Evolutionary conservation across 2,888 invertebrate species (phyloP), one percentile per base, ranked within the genome.

Genomic region (Coleophora flavipennella): DNA sequence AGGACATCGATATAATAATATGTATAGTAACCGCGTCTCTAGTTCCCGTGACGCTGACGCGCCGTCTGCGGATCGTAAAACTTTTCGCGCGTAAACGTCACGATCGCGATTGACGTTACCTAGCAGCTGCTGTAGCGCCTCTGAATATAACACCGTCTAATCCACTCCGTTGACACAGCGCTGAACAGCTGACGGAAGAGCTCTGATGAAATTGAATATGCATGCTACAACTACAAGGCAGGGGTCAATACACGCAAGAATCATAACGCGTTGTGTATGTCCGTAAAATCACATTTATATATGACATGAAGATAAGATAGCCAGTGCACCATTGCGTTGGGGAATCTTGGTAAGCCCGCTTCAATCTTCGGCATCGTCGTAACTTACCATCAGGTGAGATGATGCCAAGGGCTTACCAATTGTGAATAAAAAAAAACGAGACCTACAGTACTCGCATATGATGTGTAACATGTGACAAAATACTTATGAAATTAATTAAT

Each of bases 11-110:
- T 20, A 20, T 20, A 4, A 20, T 6, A 4, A 6, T 20, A 20
- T 4, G 6, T 20, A 20, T 4, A 20, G 20, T 20, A 20, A 20
- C 58, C 53, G 59, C 78, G 59, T 58, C 78, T 69, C 78, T 79
- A 57, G 56, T 57, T 49, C 59, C 33, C 69, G 67, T 68, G 70
- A 68, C 71, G 68, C 69, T 35, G 41, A 31, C 37, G 39, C 40
- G 67, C 65, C 74, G 81, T 79, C 84, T 80, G 75, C 62, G 53
- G 65, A 60, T 78, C 81, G 71, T 84, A 83, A 81, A 84, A 78
- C 80, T 83, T 78, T 80, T 77, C 72, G 81, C 79, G 79, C 81
- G 80, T 83, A 80, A 84, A 84, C 72, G 81, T 84, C 84, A 76
- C 68, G 58, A 64, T 68, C 75, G 81, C 76, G 74, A 69, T 67